These are phyloP conservation scores for Chaitophorus viminalis DNA, from an alignment of 2,888 invertebrate genomes.

Conservation along the genomic window DNA sequence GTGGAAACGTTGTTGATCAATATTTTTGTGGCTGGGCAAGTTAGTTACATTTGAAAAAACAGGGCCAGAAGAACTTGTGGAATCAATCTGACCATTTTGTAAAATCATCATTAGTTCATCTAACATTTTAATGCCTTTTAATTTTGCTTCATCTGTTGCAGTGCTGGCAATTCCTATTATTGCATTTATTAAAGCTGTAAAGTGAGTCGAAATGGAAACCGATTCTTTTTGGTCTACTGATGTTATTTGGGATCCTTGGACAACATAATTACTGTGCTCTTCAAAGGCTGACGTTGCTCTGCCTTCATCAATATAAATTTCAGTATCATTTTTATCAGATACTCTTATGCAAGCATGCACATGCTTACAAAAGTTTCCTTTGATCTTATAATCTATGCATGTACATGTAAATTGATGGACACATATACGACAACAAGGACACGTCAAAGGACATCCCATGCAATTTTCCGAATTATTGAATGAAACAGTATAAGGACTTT, in stretches of 20 bases:
- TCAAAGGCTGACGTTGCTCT: conserved; percentile 2
- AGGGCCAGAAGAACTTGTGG: not conserved
- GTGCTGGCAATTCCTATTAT: conserved; percentile 13
- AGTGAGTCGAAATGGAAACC: not conserved
- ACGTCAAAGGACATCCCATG: not conserved
- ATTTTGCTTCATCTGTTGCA: conserved; percentile 21
- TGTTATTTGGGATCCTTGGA: conserved; percentile 4
- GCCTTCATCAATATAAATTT: not conserved
- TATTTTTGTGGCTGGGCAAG: conserved; percentile 9
- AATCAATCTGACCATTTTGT: too few relatives aligned
- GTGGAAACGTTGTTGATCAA: too few relatives aligned
- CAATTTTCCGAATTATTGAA: not conserved
- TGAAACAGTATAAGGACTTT: not conserved
- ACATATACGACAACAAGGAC: not conserved
- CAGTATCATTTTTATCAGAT: not conserved
- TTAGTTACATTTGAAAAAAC: not conserved
- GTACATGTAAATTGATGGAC: not conserved
- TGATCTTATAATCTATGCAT: too few relatives aligned
- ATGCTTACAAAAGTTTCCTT: too few relatives aligned
- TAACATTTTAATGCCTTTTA: conserved; percentile 16
- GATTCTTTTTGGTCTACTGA: not conserved
- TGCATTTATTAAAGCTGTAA: conserved; percentile 17
- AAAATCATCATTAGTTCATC: not conserved
- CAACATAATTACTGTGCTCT: conserved; percentile 10
- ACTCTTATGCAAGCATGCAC: too few relatives aligned